Evolutionary conservation across 2,888 invertebrate species (phyloP), one percentile per base, ranked within the genome.

Genomic region (Drosophila tripunctata): DNA sequence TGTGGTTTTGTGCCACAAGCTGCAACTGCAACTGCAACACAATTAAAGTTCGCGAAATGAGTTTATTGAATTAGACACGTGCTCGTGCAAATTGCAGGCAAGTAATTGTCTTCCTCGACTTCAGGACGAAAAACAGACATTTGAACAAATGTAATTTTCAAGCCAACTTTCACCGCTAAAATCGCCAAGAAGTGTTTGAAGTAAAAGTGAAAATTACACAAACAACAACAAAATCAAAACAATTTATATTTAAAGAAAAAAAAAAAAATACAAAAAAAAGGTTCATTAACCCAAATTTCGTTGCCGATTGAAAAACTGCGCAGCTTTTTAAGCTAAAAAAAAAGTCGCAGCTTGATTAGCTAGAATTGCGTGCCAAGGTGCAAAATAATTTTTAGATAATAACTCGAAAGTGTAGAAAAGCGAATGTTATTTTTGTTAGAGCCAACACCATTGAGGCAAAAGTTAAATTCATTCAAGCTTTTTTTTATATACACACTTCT

Each of bases 1-100:
- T 73, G 72, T 70, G 69, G 58, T 50, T n/a, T 45, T 55, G 66
- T 44, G 52, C 66, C 48, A 10, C n/a, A n/a, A n/a, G n/a, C n/a
- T 17, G 24, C 27, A 50, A n/a, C n/a, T n/a, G n/a, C n/a, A 55
- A 55, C 58, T 65, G 47, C 40, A 74, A 66, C 56, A 57, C 84
- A 87, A 81, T 81, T 84, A 87, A 80, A 79, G 65, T 65, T 40
- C 40, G 24, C 50, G 56, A 76, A 75, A 67, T 76, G 50, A 72
- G 81, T 75, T 75, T 77, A 84, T 87, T 84, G 84, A 84, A 81
- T 81, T 87, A 84, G 81, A 78, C 81, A 81, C 81, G 81, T 87
- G 81, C 81, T 66, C 62, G 63, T n/a, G n/a, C 38, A 64, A 75
- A 73, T 75, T 73, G 65, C 38, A 70, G n/a, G 30, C 60, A 24